These are phyloP conservation scores for Hydrotaea diabolus DNA, from an alignment of 2,888 invertebrate species.

Conservation along the genomic window DNA sequence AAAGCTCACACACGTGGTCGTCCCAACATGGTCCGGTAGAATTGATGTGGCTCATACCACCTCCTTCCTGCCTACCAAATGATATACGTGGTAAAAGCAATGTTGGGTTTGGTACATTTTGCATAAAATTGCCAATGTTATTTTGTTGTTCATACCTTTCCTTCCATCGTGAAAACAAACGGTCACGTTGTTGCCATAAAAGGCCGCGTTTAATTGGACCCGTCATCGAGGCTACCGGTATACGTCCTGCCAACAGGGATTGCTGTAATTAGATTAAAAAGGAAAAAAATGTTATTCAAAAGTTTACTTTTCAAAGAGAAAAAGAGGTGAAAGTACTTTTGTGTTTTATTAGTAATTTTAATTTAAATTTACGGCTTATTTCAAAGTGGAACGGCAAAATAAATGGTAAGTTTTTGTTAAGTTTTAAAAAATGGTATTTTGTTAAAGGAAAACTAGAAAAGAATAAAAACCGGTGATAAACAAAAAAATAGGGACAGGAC, in stretches of 20 bases:
- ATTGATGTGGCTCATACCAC: too few relatives aligned
- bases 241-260: constrained; percentile 79
- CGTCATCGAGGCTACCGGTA: constrained; percentile 81
- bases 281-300: constrained; percentile 8
- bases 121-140: too few relatives aligned
- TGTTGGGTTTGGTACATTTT: too few relatives aligned
- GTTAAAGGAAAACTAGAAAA: too few relatives aligned
- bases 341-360: neutral
- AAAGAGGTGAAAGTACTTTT: neutral
- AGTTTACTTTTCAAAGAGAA: neutral
- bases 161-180: constrained; percentile 85
- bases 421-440: too few relatives aligned
- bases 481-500: too few relatives aligned
- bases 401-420: too few relatives aligned
- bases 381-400: too few relatives aligned
- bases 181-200: constrained; percentile 85
- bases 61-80: too few relatives aligned
- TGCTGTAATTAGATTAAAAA: constrained; percentile 74
- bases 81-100: too few relatives aligned
- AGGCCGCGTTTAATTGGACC: constrained; percentile 85
- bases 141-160: constrained; percentile 81
- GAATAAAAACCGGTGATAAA: too few relatives aligned
- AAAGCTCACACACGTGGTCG: neutral
- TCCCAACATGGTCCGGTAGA: neutral
- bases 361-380: constrained; percentile 2